These are phyloP conservation scores for Dioctria rufipes DNA, from an alignment of 2,888 invertebrate species.

Conservation along the genomic window DNA sequence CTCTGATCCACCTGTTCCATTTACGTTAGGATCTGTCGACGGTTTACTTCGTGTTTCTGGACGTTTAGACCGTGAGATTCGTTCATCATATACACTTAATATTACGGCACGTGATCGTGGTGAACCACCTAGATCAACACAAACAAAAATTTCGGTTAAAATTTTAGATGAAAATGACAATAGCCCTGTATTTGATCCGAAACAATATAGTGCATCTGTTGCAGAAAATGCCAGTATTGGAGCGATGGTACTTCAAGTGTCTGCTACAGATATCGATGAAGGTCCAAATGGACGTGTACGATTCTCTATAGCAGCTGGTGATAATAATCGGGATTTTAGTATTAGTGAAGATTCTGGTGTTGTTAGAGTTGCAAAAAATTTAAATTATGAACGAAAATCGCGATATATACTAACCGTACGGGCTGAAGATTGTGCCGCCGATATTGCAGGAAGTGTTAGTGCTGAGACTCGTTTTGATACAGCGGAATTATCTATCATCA, in stretches of 20 bases:
- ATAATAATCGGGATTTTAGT: conserved; percentile 91
- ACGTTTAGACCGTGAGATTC: conserved; percentile 87
- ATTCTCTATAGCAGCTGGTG: conserved; percentile 90
- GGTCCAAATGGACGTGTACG: conserved; percentile 92
- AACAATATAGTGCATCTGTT: conserved; percentile 90
- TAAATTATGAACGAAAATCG: conserved; percentile 92
- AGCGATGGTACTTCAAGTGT: conserved; percentile 90
- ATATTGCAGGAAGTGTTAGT: conserved; percentile 69
- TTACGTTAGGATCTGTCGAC: conserved; percentile 89
- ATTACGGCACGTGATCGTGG: conserved; percentile 92
- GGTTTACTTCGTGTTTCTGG: conserved; percentile 89
- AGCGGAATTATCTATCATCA: conserved; percentile 85
- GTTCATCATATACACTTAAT: conserved; percentile 81
- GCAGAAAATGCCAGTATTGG: conserved; percentile 96
- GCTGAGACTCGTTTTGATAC: conserved; percentile 78
- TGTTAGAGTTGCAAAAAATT: conserved; percentile 90
- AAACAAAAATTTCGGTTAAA: conserved; percentile 79
- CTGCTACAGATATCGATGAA: conserved; percentile 90
- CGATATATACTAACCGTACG: conserved; percentile 87
- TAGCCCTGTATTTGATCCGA: conserved; percentile 89
- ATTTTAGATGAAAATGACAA: conserved; percentile 93
- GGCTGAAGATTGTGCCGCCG: conserved; percentile 90
- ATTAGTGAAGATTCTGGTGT: conserved; percentile 94
- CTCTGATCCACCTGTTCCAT: conserved; percentile 79
- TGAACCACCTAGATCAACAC: conserved; percentile 83